phyloP scores from a whole-genome alignment of 2,113 vertebrate genomes.

The Telmatochromis sp. region DNA sequence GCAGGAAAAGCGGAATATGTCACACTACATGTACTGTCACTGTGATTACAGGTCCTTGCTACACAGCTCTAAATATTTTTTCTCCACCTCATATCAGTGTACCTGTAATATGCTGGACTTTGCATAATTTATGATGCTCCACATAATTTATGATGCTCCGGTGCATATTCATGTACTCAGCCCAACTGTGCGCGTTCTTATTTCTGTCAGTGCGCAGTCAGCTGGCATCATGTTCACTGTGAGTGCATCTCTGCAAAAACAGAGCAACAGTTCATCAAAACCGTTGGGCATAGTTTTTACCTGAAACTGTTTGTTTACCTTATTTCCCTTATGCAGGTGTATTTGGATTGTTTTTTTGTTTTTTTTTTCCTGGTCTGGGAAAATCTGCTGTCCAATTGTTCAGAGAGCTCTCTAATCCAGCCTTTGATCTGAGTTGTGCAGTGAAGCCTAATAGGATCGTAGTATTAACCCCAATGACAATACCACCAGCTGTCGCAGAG shows the following conservation, averaged over 20 bases:
- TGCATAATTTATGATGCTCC: neutral
- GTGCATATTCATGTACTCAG: neutral
- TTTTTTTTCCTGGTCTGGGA: slow-evolving; percentile 8
- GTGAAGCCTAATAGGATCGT: slow-evolving; percentile 88
- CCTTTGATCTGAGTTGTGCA: slow-evolving; percentile 82
- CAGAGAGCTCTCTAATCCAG: slow-evolving; percentile 87
- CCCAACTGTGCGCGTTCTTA: neutral
- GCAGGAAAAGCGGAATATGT: neutral
- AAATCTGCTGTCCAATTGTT: slow-evolving; percentile 82
- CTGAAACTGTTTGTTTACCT: neutral
- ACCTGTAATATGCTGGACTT: neutral
- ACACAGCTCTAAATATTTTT: neutral
- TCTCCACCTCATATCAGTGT: neutral
- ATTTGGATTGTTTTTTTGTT: neutral
- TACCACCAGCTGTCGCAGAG: slow-evolving; percentile 78
- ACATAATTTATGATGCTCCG: neutral
- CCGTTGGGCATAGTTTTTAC: neutral
- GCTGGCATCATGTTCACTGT: neutral
- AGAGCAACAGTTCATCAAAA: neutral
- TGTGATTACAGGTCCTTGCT: neutral
- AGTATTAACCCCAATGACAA: slow-evolving; percentile 84
- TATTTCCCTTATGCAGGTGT: neutral
- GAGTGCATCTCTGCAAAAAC: too few relatives aligned
- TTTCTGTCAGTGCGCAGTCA: neutral
- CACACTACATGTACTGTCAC: neutral